These are phyloP conservation scores for Calameuta pallipes DNA, from an alignment of 2,888 invertebrate species.

Conservation along the genomic window DNA sequence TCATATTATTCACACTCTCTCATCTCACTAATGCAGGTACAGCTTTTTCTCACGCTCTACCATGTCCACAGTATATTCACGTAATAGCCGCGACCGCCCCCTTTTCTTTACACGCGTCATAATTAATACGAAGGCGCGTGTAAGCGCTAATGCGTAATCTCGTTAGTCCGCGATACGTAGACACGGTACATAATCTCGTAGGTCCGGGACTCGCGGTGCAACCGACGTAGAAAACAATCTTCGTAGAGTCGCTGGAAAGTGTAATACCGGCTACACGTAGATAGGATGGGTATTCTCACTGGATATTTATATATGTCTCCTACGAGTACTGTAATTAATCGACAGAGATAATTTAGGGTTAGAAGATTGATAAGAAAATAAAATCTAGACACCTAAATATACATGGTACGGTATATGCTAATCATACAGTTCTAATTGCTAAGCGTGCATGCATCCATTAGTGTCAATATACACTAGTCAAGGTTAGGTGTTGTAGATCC, in stretches of 20 bases:
- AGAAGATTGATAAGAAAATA: neutral
- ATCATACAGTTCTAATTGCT: neutral
- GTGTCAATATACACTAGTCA: neutral
- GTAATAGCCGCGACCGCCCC: neutral
- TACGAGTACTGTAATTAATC: neutral
- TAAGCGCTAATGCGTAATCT: conserved; percentile 24
- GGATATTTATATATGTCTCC: neutral
- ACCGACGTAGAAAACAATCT: neutral
- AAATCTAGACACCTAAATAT: neutral
- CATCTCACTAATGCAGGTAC: neutral
- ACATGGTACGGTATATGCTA: neutral
- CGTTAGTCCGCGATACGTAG: conserved; percentile 8
- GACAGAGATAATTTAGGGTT: neutral
- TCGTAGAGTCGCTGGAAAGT: neutral
- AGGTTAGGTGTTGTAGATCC: neutral
- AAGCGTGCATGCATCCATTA: neutral
- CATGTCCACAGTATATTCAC: neutral
- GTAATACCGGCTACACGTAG: neutral
- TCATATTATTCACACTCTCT: neutral
- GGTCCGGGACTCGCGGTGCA: neutral
- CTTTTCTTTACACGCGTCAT: conserved; percentile 20
- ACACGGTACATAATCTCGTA: neutral
- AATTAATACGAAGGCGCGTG: conserved; percentile 36
- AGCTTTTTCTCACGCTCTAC: neutral
- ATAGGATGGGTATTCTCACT: no score